Conservation (phyloP, 1,140 invertebrate species). For the Cyclargus thomasi region DNA sequence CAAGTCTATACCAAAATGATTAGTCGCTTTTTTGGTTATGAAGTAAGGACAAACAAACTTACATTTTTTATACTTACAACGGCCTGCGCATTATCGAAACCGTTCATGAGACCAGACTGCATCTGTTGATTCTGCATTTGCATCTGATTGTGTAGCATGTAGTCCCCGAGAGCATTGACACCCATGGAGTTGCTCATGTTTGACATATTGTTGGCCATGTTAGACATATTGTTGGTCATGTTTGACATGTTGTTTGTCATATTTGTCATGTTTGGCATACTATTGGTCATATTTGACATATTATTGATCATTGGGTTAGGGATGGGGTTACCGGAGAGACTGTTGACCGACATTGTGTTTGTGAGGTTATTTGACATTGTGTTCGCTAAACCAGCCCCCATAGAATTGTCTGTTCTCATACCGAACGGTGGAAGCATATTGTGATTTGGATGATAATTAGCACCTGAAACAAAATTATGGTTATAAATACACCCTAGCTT, state of each 20-base stretch:
- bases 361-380: slow-evolving; percentile 33
- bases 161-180: slow-evolving; percentile 32
- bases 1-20: too few relatives aligned
- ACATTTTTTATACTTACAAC: slow-evolving; percentile 49
- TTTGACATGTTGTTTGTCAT: slow-evolving; percentile 17
- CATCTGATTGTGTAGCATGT: slow-evolving; percentile 49
- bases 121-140: slow-evolving; percentile 44
- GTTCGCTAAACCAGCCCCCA: slow-evolving; percentile 41
- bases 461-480: slow-evolving; percentile 43
- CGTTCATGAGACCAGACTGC: slow-evolving; percentile 49
- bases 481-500: too few relatives aligned
- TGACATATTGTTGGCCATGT: too few relatives aligned
- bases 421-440: slow-evolving; percentile 71
- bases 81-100: slow-evolving; percentile 50
- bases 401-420: slow-evolving; percentile 65
- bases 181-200: slow-evolving; percentile 27
- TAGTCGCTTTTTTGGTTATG: too few relatives aligned
- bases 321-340: slow-evolving; percentile 4
- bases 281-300: slow-evolving; percentile 17
- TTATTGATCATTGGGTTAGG: slow-evolving; percentile 22
- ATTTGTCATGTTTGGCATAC: slow-evolving; percentile 16
- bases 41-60: too few relatives aligned
- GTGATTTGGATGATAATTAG: slow-evolving; percentile 67
- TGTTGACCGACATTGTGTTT: slow-evolving; percentile 27
- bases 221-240: too few relatives aligned